These are phyloP conservation scores for Agrochola circellaris DNA, from an alignment of 2,888 invertebrate genomes.

Conservation along the genomic window DNA sequence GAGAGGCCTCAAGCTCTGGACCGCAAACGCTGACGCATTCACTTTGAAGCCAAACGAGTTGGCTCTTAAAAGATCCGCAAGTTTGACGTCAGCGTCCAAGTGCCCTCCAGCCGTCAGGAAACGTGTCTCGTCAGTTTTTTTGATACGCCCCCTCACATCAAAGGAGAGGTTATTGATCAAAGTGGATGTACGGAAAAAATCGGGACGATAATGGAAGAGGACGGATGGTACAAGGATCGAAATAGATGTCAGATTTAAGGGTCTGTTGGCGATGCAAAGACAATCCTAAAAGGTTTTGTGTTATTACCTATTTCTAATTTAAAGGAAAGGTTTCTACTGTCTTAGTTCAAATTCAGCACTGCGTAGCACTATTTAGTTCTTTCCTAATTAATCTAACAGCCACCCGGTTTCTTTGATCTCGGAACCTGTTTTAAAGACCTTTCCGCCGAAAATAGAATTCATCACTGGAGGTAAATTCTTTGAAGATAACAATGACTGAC, in stretches of 20 bases:
- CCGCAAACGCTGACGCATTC: constrained; percentile 83
- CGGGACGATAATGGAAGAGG: constrained; percentile 49
- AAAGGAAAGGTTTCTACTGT: not conserved
- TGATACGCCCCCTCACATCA: constrained; percentile 70
- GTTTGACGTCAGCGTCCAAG: constrained; percentile 80
- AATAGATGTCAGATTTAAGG: constrained; percentile 44
- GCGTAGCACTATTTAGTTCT: not conserved
- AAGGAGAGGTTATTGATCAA: constrained; percentile 80
- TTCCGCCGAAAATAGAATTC: constrained; percentile 3
- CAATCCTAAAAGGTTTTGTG: not conserved
- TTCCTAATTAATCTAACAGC: not conserved
- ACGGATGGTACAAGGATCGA: constrained; percentile 18
- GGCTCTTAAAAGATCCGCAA: constrained; percentile 77
- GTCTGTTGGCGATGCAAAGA: constrained; percentile 6
- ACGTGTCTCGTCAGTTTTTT: constrained; percentile 82
- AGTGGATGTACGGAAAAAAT: constrained; percentile 69
- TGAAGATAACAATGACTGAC: constrained; percentile 65
- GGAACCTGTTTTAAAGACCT: not conserved
- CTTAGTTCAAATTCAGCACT: not conserved
- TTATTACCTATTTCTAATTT: not conserved
- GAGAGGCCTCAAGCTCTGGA: constrained; percentile 75
- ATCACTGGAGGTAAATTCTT: constrained; percentile 18
- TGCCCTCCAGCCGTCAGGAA: constrained; percentile 72
- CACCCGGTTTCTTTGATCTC: not conserved
- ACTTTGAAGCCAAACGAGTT: constrained; percentile 80